Base-by-base conservation (phyloP, 2,797 vertebrate genomes). In the Lepus townsendii region DNA sequence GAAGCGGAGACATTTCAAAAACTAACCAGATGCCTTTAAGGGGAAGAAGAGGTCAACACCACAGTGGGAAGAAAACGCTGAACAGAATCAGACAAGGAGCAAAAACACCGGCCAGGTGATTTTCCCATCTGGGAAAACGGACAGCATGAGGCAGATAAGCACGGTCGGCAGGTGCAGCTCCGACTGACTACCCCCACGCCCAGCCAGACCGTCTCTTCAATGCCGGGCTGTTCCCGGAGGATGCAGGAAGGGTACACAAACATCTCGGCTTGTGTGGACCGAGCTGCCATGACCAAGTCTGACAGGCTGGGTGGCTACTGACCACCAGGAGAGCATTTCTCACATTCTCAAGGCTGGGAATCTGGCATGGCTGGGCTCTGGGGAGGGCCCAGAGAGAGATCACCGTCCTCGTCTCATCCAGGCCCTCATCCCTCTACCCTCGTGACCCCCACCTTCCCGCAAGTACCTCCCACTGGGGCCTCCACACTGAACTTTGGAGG, bases 1-100 rank as follows among this genome's bases (percentile, higher is more conserved):
- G 98, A 98, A 97, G 96, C 97, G 94, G 97, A 97, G 96, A 96
- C 19, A 78, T 93, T 80, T 66, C 54, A 80, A 90, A 93, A 95
- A 94, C 95, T 13, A 96, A 90, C 38, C 77, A 92, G 96, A 88
- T 35, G 38, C 16, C 88, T 96, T 84, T 80, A 85, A 88, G 90
- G 66, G 42, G 85, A 66, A 91, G 82, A 52, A 73, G 24, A 87
- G 88, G 84, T 96, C 83, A 80, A 22, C 22, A 27, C 8, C 52
- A 32, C 35, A 57, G 65, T 50, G 77, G 47, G 71, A 47, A 47
- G 42, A 96, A 86, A 76, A 87, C 30, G 80, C 88, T 78, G 75
- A 80, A 66, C 71, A 83, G n/a, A 50, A 87, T 65, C 13, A 76
- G 91, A 88, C 94, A 88, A 63, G 35, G 52, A 22, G 47, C 42